Evolutionary conservation across 2,113 vertebrate species (phyloP).

Genomic region (Martes martes): DNA sequence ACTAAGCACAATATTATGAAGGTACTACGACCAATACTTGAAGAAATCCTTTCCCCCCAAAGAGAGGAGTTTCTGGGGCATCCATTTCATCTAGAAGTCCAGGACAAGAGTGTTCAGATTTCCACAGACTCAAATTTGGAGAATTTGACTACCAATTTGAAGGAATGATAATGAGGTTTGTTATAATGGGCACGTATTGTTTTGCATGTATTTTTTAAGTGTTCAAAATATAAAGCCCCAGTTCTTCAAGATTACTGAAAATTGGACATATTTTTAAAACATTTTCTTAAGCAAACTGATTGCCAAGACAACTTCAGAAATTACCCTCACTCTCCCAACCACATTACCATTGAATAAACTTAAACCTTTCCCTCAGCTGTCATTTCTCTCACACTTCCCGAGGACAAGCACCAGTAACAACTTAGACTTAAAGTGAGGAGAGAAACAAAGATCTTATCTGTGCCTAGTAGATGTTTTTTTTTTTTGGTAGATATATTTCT

Average conservation of each 20-base stretch:
- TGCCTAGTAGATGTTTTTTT: neutral
- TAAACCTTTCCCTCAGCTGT: neutral
- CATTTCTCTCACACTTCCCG: neutral
- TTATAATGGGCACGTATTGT: neutral
- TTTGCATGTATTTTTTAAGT: neutral
- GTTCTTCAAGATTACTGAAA: neutral
- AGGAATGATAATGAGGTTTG: neutral
- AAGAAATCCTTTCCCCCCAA: neutral
- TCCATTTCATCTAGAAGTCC: neutral
- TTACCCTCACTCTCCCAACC: neutral
- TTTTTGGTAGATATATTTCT: neutral
- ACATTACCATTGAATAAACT: neutral
- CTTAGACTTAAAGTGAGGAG: neutral
- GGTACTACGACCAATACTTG: neutral
- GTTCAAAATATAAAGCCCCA: neutral
- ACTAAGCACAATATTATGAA: neutral
- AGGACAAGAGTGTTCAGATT: neutral
- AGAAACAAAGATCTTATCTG: neutral
- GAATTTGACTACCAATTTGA: neutral
- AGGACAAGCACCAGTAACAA: neutral
- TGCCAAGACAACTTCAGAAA: neutral
- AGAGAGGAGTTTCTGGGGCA: neutral
- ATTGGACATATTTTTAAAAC: neutral
- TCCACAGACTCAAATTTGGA: neutral
- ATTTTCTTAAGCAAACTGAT: neutral